Conservation (phyloP, 2,113 vertebrate genomes). For the Sylvia atricapilla region DNA sequence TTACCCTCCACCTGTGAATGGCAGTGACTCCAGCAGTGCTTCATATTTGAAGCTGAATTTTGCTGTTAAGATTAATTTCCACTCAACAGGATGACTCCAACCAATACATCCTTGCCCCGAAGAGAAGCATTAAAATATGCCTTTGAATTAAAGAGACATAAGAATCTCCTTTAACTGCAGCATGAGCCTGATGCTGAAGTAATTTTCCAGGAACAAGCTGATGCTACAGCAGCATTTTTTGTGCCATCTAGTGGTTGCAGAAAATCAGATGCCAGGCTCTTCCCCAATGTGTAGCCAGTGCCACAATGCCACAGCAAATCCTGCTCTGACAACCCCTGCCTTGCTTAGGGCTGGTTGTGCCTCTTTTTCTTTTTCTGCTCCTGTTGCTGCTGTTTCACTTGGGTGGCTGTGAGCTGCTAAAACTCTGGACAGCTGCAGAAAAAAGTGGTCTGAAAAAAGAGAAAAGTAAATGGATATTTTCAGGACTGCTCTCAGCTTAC, state of each 20-base stretch:
- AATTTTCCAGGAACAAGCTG: not conserved
- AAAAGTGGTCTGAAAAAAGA: not conserved
- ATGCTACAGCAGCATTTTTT: not conserved
- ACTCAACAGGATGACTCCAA: not conserved
- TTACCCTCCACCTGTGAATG: not conserved
- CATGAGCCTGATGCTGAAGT: not conserved
- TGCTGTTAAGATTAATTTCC: constrained; percentile 1
- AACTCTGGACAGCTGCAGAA: not conserved
- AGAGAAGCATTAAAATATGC: not conserved
- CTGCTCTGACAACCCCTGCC: not conserved
- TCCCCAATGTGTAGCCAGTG: not conserved
- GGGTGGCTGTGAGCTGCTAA: not conserved
- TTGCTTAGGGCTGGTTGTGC: not conserved
- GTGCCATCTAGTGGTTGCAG: constrained; percentile 55
- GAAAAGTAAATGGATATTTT: not conserved
- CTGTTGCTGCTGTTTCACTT: not conserved
- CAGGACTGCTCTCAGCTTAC: not conserved
- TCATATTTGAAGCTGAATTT: not conserved
- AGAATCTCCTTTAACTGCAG: not conserved
- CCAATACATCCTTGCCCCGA: not conserved
- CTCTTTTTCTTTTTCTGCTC: not conserved
- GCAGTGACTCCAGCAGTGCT: not conserved
- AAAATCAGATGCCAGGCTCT: not conserved
- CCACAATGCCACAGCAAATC: not conserved
- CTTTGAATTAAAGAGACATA: not conserved